Evolutionary conservation across 1,140 invertebrate genomes (phyloP).

Genomic region (Brachystomella parvula): DNA sequence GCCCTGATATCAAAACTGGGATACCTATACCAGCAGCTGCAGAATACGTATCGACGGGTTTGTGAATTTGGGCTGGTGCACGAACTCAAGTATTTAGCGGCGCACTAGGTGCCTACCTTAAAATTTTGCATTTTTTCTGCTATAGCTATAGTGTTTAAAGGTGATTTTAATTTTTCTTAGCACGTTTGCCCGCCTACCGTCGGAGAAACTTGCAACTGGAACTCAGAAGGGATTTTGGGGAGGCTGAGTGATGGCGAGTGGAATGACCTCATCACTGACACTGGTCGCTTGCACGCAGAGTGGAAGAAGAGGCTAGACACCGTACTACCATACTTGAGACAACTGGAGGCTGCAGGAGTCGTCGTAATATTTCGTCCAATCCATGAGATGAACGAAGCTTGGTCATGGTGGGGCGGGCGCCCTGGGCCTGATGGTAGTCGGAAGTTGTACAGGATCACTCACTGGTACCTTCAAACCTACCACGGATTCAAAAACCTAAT

Average conservation of each 20-base stretch:
- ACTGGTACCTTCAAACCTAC: slow-evolving; percentile 14
- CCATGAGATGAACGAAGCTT: slow-evolving; percentile 28
- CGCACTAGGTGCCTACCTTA: no score
- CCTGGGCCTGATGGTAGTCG: slow-evolving; percentile 17
- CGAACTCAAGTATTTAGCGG: no score
- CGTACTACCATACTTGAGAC: slow-evolving; percentile 19
- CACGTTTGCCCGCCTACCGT: slow-evolving; percentile 25
- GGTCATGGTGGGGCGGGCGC: slow-evolving; percentile 18
- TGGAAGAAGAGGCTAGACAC: slow-evolving; percentile 26
- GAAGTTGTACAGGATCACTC: slow-evolving; percentile 24
- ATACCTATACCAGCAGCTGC: no score
- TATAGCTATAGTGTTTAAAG: no score
- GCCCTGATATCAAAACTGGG: no score
- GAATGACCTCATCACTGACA: slow-evolving; percentile 19
- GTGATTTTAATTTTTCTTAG: no score
- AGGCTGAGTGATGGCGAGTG: slow-evolving; percentile 14
- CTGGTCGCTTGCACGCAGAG: slow-evolving; percentile 9
- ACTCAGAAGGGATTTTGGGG: slow-evolving; percentile 14
- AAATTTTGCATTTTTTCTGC: no score
- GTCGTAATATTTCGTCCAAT: slow-evolving; percentile 21
- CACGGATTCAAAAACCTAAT: slow-evolving; percentile 15
- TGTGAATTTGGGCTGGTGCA: no score
- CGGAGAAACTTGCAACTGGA: slow-evolving; percentile 27
- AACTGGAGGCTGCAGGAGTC: slow-evolving; percentile 19
- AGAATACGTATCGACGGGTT: no score